Percentiles rank a stretch among this genome's conserved stretches.
Evolutionary conservation across 1,140 invertebrate species (phyloP).

Genomic region (Dolichoris vasculosae): DNA sequence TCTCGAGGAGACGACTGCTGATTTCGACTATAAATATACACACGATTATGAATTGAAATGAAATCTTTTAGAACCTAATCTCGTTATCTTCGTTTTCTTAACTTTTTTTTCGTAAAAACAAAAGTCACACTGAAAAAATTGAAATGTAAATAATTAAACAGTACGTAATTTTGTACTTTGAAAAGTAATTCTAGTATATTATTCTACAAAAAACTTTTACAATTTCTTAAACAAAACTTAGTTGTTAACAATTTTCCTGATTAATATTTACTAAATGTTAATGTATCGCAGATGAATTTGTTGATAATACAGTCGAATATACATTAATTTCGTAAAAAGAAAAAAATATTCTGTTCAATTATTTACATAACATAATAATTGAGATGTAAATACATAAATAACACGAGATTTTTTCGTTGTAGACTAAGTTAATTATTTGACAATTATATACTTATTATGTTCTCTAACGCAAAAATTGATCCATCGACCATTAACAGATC

Average conservation of each 20-base stretch:
- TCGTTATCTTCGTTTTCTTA: background rate
- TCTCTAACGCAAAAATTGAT: conserved; percentile 32
- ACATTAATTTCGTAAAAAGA: conserved; percentile 20
- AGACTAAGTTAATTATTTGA: conserved; percentile 47
- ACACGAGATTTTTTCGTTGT: conserved; percentile 42
- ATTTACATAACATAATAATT: conserved; percentile 48
- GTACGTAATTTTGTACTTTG: conserved; percentile 41
- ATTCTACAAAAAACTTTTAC: conserved; percentile 40
- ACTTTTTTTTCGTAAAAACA: conserved; percentile 49
- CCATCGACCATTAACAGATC: conserved; percentile 40
- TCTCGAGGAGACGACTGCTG: background rate
- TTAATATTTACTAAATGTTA: conserved; percentile 12
- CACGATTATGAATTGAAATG: background rate
- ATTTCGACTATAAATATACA: conserved; percentile 22
- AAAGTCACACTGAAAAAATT: conserved; percentile 38
- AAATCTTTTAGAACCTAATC: conserved; percentile 10
- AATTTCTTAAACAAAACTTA: conserved; percentile 39
- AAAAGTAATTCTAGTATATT: conserved; percentile 29
- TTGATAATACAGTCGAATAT: conserved; percentile 21
- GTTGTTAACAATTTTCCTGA: conserved; percentile 14
- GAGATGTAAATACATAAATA: conserved; percentile 44
- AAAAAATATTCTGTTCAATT: conserved; percentile 43
- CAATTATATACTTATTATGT: conserved; percentile 29
- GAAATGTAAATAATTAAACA: conserved; percentile 52
- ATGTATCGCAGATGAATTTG: conserved; percentile 25